phyloP scores from a whole-genome alignment of 2,888 invertebrate genomes.

The Watsonalla binaria region DNA sequence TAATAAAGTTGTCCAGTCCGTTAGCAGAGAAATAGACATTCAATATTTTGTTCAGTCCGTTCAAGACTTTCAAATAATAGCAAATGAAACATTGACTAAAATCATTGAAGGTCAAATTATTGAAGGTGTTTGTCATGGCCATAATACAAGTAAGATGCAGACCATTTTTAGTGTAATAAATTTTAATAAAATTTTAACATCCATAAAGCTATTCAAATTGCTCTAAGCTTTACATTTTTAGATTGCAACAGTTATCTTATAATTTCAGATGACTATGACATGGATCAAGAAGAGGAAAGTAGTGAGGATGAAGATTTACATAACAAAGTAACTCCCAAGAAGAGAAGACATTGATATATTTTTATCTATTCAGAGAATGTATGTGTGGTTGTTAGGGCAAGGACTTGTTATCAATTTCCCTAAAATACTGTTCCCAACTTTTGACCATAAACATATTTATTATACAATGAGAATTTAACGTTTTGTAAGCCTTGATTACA shows the following conservation, averaged over 20 bases:
- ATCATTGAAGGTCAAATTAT: conserved; percentile 52
- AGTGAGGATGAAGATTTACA: conserved; percentile 31
- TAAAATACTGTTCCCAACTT: too few relatives aligned
- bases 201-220: too few relatives aligned
- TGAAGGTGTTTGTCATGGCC: conserved; percentile 24
- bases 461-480: too few relatives aligned
- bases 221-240: too few relatives aligned
- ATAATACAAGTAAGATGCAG: conserved; percentile 29
- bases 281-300: conserved; percentile 27
- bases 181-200: background rate
- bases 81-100: conserved; percentile 49
- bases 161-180: background rate
- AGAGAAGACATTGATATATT: conserved; percentile 37
- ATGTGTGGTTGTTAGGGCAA: too few relatives aligned
- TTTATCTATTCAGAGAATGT: conserved; percentile 10
- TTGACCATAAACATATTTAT: too few relatives aligned
- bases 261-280: conserved; percentile 18
- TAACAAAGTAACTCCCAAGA: conserved; percentile 37
- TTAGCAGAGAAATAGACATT: conserved; percentile 34
- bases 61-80: conserved; percentile 47
- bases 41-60: conserved; percentile 38
- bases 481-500: too few relatives aligned
- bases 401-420: too few relatives aligned
- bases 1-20: conserved; percentile 32
- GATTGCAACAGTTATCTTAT: background rate